Conservation (phyloP, 1,140 invertebrate genomes). For the Gryllus bimaculatus region DNA sequence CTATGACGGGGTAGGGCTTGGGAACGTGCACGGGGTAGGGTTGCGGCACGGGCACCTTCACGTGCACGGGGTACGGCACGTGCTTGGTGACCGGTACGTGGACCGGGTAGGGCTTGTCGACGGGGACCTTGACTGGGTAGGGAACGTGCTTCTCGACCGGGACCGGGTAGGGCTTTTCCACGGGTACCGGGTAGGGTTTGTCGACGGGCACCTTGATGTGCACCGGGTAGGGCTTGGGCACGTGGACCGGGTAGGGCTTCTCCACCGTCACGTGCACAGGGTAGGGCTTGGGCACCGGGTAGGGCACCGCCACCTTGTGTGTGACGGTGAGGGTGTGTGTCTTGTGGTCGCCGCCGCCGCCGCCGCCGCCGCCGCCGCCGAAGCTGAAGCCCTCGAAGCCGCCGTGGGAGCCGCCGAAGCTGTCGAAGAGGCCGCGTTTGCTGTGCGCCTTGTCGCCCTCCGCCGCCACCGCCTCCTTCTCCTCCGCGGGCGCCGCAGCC, state of each 20-base stretch:
- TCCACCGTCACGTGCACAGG: slow-evolving; percentile 35
- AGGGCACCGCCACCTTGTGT: slow-evolving; percentile 49
- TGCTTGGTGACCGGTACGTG: slow-evolving; percentile 35
- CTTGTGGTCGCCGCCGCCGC: slow-evolving; percentile 31
- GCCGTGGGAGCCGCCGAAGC: not conserved
- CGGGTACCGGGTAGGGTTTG: slow-evolving; percentile 53
- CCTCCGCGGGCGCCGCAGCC: not conserved
- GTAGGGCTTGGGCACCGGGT: slow-evolving; percentile 37
- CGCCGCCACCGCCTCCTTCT: not conserved
- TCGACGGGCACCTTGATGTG: slow-evolving; percentile 43
- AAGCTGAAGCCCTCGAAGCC: not conserved
- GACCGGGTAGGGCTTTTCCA: slow-evolving; percentile 54
- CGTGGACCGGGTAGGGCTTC: slow-evolving; percentile 43
- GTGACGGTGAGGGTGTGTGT: slow-evolving; percentile 62
- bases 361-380: not conserved
- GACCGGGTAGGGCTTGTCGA: slow-evolving; percentile 25
- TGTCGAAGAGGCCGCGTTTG: slow-evolving; percentile 11
- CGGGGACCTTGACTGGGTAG: slow-evolving; percentile 39
- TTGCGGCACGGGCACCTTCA: slow-evolving; percentile 9
- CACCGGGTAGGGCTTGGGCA: slow-evolving; percentile 44
- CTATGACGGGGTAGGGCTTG: not conserved
- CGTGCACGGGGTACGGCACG: slow-evolving; percentile 24
- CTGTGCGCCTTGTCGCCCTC: not conserved
- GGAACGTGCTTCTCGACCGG: slow-evolving; percentile 44
- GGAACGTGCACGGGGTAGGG: slow-evolving; percentile 37